A percentile compares a stretch with the other conserved stretches of the same genome.
Evolutionary conservation across 2,113 vertebrate genomes (phyloP).

Genomic region (Alligator sinensis): DNA sequence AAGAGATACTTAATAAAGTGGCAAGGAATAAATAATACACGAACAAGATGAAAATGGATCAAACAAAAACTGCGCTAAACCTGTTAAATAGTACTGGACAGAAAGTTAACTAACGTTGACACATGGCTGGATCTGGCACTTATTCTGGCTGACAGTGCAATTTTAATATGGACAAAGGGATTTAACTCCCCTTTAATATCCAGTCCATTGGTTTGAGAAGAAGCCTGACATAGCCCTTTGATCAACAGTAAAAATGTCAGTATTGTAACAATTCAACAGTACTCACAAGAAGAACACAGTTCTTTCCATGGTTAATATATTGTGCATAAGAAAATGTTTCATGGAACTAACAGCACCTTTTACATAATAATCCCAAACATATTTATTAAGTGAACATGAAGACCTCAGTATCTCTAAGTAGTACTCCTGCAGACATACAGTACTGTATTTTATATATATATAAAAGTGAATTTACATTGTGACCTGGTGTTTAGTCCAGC

Average conservation of each 20-base stretch:
- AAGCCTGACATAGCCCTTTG: not conserved
- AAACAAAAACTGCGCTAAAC: not conserved
- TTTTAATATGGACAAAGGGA: not conserved
- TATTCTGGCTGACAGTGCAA: not conserved
- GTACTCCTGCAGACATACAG: conserved; percentile 73
- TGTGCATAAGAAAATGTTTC: conserved; percentile 29
- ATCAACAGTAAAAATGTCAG: not conserved
- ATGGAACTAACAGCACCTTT: conserved; percentile 59
- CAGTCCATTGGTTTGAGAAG: not conserved
- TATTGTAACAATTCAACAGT: not conserved
- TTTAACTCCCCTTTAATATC: not conserved
- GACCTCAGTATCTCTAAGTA: conserved; percentile 74
- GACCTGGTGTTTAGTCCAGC: conserved; percentile 69
- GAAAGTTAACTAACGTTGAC: conserved; percentile 17
- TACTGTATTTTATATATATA: conserved; percentile 62
- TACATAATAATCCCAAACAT: conserved; percentile 62
- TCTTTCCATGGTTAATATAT: conserved; percentile 32
- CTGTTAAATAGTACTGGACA: not conserved
- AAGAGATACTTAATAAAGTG: not conserved
- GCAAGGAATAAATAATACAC: conserved; percentile 24
- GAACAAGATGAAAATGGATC: conserved; percentile 17
- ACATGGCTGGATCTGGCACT: not conserved
- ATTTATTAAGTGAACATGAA: conserved; percentile 72
- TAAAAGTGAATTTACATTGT: conserved; percentile 79
- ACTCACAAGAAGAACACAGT: conserved; percentile 9